Conservation (phyloP, 2,113 vertebrate species). For the Phasianus colchicus region DNA sequence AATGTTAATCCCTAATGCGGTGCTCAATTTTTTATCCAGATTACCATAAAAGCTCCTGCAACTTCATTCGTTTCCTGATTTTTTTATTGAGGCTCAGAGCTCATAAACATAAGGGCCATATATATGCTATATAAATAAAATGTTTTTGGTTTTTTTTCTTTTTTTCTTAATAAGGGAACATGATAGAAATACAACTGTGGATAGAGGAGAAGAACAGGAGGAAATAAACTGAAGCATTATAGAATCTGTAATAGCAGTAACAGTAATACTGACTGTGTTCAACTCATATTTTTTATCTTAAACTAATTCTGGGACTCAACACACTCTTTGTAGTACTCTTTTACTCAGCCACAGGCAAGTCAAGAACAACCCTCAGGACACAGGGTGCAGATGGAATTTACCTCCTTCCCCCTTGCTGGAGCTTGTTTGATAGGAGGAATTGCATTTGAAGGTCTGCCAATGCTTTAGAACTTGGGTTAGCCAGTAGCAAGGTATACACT, state of each 20-base stretch:
- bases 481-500: neutral
- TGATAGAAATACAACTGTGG: neutral
- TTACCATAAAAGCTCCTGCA: neutral
- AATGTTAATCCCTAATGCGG: neutral
- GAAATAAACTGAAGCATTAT: neutral
- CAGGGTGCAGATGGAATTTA: neutral
- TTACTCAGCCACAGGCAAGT: neutral
- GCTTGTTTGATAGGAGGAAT: neutral
- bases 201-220: neutral
- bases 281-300: neutral
- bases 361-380: neutral
- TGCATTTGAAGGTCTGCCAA: neutral
- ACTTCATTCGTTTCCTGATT: neutral
- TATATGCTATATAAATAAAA: neutral
- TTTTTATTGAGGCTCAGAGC: neutral
- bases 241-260: neutral
- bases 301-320: neutral
- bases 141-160: fast-evolving
- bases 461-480: neutral
- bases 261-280: neutral
- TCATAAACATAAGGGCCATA: neutral
- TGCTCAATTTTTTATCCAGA: neutral
- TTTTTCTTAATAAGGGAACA: neutral
- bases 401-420: neutral
- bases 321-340: neutral